phyloP scores from a whole-genome alignment of 2,797 vertebrate species.

The Melanotaenia trifasciata region DNA sequence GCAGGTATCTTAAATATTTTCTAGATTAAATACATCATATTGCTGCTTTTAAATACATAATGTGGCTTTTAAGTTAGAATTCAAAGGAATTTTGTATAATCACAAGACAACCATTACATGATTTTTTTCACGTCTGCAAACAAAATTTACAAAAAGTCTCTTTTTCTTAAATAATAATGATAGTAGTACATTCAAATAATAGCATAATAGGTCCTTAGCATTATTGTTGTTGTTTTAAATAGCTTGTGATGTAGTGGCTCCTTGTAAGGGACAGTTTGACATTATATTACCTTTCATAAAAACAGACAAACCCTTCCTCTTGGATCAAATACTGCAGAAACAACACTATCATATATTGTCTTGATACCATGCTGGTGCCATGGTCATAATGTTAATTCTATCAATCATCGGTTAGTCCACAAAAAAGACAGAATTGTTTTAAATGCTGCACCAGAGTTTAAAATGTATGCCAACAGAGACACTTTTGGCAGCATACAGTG shows the following conservation, averaged over 20 bases:
- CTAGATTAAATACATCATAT: slow-evolving; percentile 86
- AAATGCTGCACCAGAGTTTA: slow-evolving; percentile 30
- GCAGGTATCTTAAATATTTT: slow-evolving; percentile 83
- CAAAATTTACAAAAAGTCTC: slow-evolving; percentile 79
- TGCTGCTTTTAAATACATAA: slow-evolving; percentile 84
- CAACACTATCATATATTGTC: slow-evolving; percentile 50
- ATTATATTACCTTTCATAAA: slow-evolving; percentile 40
- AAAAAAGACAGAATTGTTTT: slow-evolving; percentile 19
- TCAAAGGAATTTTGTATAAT: slow-evolving; percentile 75
- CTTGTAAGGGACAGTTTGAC: slow-evolving; percentile 47
- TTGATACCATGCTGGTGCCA: slow-evolving; percentile 52
- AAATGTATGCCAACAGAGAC: neutral
- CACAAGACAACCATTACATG: slow-evolving; percentile 70
- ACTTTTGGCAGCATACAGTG: slow-evolving; percentile 4
- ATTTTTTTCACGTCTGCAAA: slow-evolving; percentile 76
- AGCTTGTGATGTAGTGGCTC: slow-evolving; percentile 72
- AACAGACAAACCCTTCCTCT: slow-evolving; percentile 47
- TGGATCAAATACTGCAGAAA: slow-evolving; percentile 58
- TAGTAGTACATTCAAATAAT: slow-evolving; percentile 83
- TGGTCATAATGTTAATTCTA: slow-evolving; percentile 55
- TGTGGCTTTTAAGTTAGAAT: slow-evolving; percentile 85
- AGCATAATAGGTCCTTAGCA: slow-evolving; percentile 79
- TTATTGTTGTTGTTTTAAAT: slow-evolving; percentile 82
- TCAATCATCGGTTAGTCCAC: slow-evolving; percentile 38
- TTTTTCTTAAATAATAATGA: slow-evolving; percentile 85